Base-by-base conservation (phyloP, 2,113 vertebrate species). In the Pipra filicauda region DNA sequence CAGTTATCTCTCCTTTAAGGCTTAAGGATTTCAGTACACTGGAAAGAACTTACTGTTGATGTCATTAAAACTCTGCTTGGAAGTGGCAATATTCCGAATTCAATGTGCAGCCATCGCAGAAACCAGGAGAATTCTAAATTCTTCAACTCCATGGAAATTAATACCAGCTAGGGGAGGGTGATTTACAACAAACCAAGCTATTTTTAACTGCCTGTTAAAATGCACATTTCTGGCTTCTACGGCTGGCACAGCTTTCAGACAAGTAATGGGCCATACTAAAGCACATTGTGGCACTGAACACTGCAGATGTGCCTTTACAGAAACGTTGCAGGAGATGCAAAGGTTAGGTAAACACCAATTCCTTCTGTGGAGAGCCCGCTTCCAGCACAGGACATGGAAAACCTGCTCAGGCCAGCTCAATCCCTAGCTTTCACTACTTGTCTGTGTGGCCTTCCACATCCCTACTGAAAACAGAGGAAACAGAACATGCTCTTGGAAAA, bases 141-240 rank as follows among this genome's bases (percentile, higher is more conserved):
- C 94, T 78, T 95, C 41, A 49, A 13, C 96, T 96, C 96, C 94
- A 97, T 96, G 96, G 96, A 93, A 95, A 96, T 95, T 96, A 97
- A 96, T 96, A 93, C 95, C 77, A 76, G 44, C 58, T 66, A 88
- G 66, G 58, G 81, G 85, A 95, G 77, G 77, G 81, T 76, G 58
- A 80, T 91, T 89, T 82, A 48, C 72, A 94, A 78, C 92, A 91
- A 94, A 92, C 15, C 39, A 39, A 82, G 77, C 81, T 89, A 69
- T 84, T 93, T 91, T 92, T 64, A 93, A 59, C 72, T 23, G 24
- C 10, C 1, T 77, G 49, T 61, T 72, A 78, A 78, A 82, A 61
- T 2, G 44, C 6, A 65, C 37, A 4, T 57, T 85, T 89, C 77
- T 94, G 20, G 1, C 54, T 94, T n/a, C 73, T 46, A 33, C 48